phyloP scores from a whole-genome alignment of 2,888 invertebrate genomes.

The Neelides folsomi region DNA sequence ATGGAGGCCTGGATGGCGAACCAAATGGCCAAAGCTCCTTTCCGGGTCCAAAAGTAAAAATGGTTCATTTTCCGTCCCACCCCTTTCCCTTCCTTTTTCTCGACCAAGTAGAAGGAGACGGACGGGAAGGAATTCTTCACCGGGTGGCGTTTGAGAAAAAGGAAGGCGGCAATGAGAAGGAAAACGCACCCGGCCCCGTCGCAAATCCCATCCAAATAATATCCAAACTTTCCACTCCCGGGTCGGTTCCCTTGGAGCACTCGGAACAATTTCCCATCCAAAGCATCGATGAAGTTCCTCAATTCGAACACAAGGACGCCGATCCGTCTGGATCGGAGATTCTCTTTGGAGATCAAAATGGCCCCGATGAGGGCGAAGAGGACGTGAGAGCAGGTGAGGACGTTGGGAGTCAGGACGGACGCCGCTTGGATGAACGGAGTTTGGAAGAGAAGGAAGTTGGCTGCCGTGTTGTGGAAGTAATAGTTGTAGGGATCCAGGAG shows the following conservation, averaged over 20 bases:
- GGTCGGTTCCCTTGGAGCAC: constrained; percentile 29
- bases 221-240: constrained; percentile 48
- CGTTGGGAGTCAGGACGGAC: constrained; percentile 59
- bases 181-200: constrained; percentile 63
- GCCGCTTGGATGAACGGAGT: constrained; percentile 48
- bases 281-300: constrained; percentile 67
- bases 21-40: constrained; percentile 18
- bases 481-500: constrained; percentile 72
- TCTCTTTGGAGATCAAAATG: constrained; percentile 59
- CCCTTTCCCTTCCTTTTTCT: neutral
- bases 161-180: constrained; percentile 53
- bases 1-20: constrained; percentile 49
- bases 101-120: constrained; percentile 4
- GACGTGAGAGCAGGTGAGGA: constrained; percentile 68
- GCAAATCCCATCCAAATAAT: constrained; percentile 68
- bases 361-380: constrained; percentile 60
- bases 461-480: constrained; percentile 65
- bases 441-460: constrained; percentile 55
- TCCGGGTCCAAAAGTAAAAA: no score
- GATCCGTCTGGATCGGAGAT: constrained; percentile 53
- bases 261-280: constrained; percentile 76
- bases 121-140: constrained; percentile 43
- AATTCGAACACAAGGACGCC: constrained; percentile 66
- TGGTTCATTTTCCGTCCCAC: no score
- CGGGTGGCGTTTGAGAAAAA: constrained; percentile 58